Conservation (phyloP, 2,113 vertebrate genomes). For the Lucifuga dentata region DNA sequence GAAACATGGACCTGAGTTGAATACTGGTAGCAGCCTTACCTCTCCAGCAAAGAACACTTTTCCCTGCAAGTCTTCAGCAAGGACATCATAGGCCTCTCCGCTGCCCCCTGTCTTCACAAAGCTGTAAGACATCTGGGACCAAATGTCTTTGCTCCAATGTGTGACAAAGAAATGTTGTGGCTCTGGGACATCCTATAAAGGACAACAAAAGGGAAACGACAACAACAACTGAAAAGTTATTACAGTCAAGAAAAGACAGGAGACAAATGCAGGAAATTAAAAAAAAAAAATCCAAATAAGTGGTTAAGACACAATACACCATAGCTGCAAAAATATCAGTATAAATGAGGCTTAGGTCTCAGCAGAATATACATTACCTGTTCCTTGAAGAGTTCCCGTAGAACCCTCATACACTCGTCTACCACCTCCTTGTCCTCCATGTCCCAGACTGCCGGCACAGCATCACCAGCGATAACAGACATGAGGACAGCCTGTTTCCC, state of each 20-base stretch:
- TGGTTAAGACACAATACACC: too few species aligned
- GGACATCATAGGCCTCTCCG: constrained; percentile 94
- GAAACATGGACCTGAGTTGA: background rate
- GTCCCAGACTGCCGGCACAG: constrained; percentile 84
- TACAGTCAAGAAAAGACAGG: too few species aligned
- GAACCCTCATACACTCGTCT: constrained; percentile 89
- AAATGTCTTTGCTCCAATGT: constrained; percentile 91
- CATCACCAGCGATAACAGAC: constrained; percentile 94
- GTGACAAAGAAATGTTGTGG: constrained; percentile 92
- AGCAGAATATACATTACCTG: constrained; percentile 82
- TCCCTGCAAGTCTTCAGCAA: constrained; percentile 95
- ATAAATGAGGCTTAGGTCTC: background rate
- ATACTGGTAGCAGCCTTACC: constrained; percentile 71
- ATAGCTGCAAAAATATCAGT: background rate
- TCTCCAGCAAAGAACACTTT: constrained; percentile 96
- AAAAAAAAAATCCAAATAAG: too few species aligned
- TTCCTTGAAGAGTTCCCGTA: constrained; percentile 93
- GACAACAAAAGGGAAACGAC: background rate
- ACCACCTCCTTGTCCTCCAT: constrained; percentile 91
- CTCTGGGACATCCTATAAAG: constrained; percentile 90
- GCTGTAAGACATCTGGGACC: constrained; percentile 98
- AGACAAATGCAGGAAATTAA: too few species aligned
- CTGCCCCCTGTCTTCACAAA: constrained; percentile 96
- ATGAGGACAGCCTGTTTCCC: constrained; percentile 93
- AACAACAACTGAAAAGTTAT: background rate